These are phyloP conservation scores for Coturnix japonica DNA, from an alignment of 2,113 vertebrate species.

Conservation along the genomic window DNA sequence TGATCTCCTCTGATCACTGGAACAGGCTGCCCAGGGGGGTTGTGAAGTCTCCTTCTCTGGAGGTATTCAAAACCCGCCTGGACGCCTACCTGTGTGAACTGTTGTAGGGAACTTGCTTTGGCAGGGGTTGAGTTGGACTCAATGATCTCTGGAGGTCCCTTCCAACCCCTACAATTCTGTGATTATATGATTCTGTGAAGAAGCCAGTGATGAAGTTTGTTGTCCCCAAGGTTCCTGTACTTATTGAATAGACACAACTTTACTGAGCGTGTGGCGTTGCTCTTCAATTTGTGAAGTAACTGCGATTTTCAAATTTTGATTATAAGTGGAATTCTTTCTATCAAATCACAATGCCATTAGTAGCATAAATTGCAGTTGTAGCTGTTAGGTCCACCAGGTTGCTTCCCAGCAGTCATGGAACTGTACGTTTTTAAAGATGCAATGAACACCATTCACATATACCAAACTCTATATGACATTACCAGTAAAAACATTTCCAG, in stretches of 20 bases:
- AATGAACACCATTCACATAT: background rate
- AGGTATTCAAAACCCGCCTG: too few species aligned
- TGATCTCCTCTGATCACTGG: background rate
- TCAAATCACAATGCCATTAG: constrained; percentile 6
- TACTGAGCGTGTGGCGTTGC: background rate
- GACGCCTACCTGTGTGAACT: too few species aligned
- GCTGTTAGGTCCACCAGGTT: constrained; percentile 13
- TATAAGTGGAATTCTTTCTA: background rate
- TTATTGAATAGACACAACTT: background rate
- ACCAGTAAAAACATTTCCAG: constrained; percentile 60
- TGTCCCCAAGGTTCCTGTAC: background rate
- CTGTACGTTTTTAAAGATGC: constrained; percentile 28
- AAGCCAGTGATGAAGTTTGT: background rate
- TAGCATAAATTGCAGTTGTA: constrained; percentile 51
- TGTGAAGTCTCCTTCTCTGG: too few species aligned
- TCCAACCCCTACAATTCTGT: too few species aligned
- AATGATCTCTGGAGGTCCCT: too few species aligned
- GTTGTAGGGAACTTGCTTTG: too few species aligned
- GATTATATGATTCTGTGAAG: too few species aligned
- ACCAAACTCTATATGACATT: constrained; percentile 10
- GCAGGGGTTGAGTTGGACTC: too few species aligned
- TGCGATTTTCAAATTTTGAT: constrained; percentile 3
- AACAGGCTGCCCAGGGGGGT: too few species aligned
- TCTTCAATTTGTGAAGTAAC: constrained; percentile 25
- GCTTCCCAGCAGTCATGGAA: background rate